Evolutionary conservation across 1,140 invertebrate genomes (phyloP), one percentile per base, ranked within the genome.

Genomic region (Drosophila nigromelanica): DNA sequence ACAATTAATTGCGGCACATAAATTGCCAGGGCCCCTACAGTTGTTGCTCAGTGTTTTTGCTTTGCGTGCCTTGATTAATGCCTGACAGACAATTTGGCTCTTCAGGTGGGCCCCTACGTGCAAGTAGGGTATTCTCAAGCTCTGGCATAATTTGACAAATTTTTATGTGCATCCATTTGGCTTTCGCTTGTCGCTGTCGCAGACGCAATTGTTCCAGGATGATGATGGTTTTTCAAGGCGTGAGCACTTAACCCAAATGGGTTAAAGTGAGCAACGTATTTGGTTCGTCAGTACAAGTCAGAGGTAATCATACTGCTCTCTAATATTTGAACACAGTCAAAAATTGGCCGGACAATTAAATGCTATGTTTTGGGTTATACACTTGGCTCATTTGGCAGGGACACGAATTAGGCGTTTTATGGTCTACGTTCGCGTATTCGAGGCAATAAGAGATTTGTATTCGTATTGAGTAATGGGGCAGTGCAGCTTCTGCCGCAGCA

Each of bases 361-460:
- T 71, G 8, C 14, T 64, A 50, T 86, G 75, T 66, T 79, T 76
- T 61, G 48, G 40, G 40, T 61, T 69, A 68, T 40, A 47, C 45
- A 54, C 68, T 80, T 51, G 61, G 64, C 73, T 70, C 54, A 87
- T 73, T 86, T 73, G 55, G 45, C 68, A 24, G 61, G 37, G 37
- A 87, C 82, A 87, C 73, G 78, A 82, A 80, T 87, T 86, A 76
- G 82, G 78, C 78, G 82, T 82, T 86, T 82, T 82, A 78, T 72
- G 82, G 75, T 52, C 82, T 70, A 45, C 60, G 58, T 47, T 54
- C 75, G 68, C 67, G 61, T 81, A 68, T 64, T 60, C 45, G 30
- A 61, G 48, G 40, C 67, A 58, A 76, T 86, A 75, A 75, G 61
- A 61, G 78, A 55, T 58, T 64, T 63, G 37, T 43, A 55, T 64